Conservation (phyloP, 2,113 vertebrate genomes). For the Okapia johnstoni region DNA sequence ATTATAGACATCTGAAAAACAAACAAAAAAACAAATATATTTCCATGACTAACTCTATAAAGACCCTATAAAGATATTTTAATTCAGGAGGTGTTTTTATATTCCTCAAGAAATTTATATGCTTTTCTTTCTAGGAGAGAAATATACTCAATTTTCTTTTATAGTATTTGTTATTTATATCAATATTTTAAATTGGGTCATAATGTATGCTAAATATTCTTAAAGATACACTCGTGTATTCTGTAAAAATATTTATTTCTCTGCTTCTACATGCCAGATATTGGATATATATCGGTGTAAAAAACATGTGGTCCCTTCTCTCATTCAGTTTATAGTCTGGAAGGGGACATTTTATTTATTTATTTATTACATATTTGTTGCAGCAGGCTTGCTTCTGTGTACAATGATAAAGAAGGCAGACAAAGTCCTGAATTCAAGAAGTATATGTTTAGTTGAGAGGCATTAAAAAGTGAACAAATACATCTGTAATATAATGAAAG, state of each 20-base stretch:
- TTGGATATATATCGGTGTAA: not conserved
- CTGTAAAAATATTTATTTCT: not conserved
- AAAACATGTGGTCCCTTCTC: not conserved
- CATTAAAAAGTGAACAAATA: not conserved
- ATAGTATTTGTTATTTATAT: not conserved
- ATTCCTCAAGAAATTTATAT: not conserved
- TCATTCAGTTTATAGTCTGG: not conserved
- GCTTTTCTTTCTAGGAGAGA: not conserved
- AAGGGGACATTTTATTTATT: not conserved
- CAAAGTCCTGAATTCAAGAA: not conserved
- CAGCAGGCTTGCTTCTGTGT: not conserved
- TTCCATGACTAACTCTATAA: not conserved
- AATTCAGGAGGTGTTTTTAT: not conserved
- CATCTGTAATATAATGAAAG: not conserved
- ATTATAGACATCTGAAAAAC: constrained; percentile 17
- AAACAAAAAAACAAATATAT: not conserved
- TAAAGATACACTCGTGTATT: not conserved
- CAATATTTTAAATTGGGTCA: not conserved
- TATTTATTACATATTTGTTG: not conserved
- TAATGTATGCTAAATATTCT: not conserved
- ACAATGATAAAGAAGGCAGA: not conserved
- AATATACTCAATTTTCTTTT: not conserved
- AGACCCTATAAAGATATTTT: not conserved
- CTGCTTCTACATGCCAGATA: not conserved
- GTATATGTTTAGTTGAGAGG: not conserved